Base-by-base conservation (phyloP, 1,140 invertebrate genomes). In the Zaprionus vittiger region DNA sequence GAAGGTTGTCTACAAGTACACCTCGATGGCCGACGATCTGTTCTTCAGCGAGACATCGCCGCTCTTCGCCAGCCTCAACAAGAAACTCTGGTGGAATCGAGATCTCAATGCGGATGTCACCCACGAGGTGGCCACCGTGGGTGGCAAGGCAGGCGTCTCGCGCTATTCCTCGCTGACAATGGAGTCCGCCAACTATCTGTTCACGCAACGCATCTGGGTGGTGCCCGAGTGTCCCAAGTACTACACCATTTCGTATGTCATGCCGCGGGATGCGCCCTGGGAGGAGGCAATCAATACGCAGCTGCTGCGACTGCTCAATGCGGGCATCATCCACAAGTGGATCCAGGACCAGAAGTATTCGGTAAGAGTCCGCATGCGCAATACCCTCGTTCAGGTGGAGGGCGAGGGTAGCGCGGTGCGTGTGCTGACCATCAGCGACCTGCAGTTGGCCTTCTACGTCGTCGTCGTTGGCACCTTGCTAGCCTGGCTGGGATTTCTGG, bases 161-260 rank as follows among this genome's bases (percentile, higher is more conserved):
- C 69, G 92, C 1, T 81, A 77, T 11, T 78, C 78, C 11, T 81
- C 87, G 0, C 44, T 93, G 4, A 70, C 81, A 22, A 61, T 93
- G 34, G 85, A 92, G 66, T 90, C 85, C 6, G 67, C 79, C 2
- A 76, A 78, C 17, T 91, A 66, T 31, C 66, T 84, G 26, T 11
- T 83, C 1, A 63, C 54, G 4, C 72, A 80, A 1, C 76, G 71
- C 34, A 64, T 93, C 44, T 91, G 91, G 79, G 59, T 93, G 4
- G 79, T 93, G 6, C 81, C 83, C 2, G 93, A 93, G 72, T 93
- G 92, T 41, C 92, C 92, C 24, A 92, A 91, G 47, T 87, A 81
- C 26, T 93, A 93, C 22, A 83, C 81, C 20, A 85, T 93, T n/a
- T 91, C 92, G 2, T 93, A 93, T 78, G 87, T 92, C 0, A 49